A percentile compares a stretch with the other conserved stretches of the same genome.
Evolutionary conservation across 2,797 vertebrate species (phyloP).

Genomic region (Melanotaenia nigrans): DNA sequence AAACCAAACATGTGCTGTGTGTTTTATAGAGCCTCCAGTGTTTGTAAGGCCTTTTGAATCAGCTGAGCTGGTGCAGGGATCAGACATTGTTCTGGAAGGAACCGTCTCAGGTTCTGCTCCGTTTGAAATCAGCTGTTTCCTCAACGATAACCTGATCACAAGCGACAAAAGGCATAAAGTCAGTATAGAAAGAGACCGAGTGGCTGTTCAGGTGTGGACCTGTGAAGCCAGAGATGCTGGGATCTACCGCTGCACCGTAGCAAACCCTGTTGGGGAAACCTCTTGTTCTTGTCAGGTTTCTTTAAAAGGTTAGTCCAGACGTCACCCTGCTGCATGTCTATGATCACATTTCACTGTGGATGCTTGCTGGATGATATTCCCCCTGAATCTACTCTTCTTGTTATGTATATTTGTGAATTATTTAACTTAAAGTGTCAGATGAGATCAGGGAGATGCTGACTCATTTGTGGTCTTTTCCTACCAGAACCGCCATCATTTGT

Average conservation of each 20-base stretch:
- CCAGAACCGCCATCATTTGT: constrained; percentile 92
- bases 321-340: neutral
- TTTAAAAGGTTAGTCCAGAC: constrained; percentile 91
- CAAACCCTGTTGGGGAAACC: constrained; percentile 90
- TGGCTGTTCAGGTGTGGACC: constrained; percentile 88
- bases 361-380: too few relatives aligned
- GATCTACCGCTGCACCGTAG: constrained; percentile 88
- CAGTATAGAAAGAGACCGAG: constrained; percentile 81
- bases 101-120: constrained; percentile 89
- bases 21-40: constrained; percentile 87
- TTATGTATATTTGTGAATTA: neutral
- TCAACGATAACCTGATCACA: constrained; percentile 83
- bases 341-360: neutral
- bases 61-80: constrained; percentile 88
- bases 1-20: constrained; percentile 28
- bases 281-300: constrained; percentile 87
- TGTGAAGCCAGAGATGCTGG: constrained; percentile 88
- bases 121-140: constrained; percentile 91
- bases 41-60: constrained; percentile 90
- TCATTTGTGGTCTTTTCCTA: constrained; percentile 69
- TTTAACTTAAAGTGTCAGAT: neutral
- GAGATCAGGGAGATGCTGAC: neutral
- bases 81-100: constrained; percentile 88
- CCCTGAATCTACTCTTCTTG: neutral
- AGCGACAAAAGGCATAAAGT: constrained; percentile 88